These are phyloP conservation scores for Heliconius himera DNA, from an alignment of 1,140 invertebrate species.

Conservation along the genomic window DNA sequence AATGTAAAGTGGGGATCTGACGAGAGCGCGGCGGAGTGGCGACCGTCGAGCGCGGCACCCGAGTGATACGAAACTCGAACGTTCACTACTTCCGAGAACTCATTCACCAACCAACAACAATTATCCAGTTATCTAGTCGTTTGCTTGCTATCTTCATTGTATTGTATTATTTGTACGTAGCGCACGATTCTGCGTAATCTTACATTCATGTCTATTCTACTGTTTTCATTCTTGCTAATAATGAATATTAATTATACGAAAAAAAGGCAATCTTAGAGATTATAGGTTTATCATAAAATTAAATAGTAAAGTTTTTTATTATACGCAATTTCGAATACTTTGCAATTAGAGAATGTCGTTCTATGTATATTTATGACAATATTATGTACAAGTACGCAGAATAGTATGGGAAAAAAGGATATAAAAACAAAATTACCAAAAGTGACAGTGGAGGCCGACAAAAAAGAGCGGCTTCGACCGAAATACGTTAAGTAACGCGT, in stretches of 20 bases:
- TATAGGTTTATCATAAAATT: neutral
- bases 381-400: neutral
- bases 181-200: conserved; percentile 52
- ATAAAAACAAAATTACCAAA: conserved; percentile 24
- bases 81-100: conserved; percentile 71
- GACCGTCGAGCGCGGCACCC: conserved; percentile 32
- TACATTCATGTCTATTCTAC: conserved; percentile 44
- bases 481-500: conserved; percentile 43
- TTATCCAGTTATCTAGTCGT: conserved; percentile 66
- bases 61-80: conserved; percentile 62
- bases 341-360: neutral
- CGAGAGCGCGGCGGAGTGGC: conserved; percentile 40
- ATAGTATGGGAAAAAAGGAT: conserved; percentile 13
- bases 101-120: conserved; percentile 64
- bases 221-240: conserved; percentile 35
- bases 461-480: conserved; percentile 33
- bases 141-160: conserved; percentile 58
- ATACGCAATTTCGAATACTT: neutral
- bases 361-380: neutral
- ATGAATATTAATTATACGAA: conserved; percentile 32
- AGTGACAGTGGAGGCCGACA: conserved; percentile 23
- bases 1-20: conserved; percentile 44
- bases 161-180: conserved; percentile 48
- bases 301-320: neutral
- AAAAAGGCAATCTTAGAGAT: conserved; percentile 1